Evolutionary conservation across 2,113 vertebrate genomes (phyloP), one percentile per base, ranked within the genome.

Genomic region (Strix uralensis): DNA sequence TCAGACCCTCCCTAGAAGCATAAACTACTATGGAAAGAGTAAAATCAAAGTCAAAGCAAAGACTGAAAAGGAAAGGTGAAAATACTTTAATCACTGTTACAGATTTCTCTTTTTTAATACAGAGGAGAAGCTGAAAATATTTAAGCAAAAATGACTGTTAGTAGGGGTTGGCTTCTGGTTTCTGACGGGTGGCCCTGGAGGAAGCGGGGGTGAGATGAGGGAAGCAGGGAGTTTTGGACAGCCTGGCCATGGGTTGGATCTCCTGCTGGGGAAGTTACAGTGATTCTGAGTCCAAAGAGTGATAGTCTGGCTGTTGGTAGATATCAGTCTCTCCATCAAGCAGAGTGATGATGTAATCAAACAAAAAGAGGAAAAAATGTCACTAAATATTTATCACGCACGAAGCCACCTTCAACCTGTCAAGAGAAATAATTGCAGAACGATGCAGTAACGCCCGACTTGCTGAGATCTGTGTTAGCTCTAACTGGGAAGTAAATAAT

Each of bases 341-440:
- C 46, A 83, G 70, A 79, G 67, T 6, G 27, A 84, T 70, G 58
- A 58, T 13, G 13, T 10, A 61, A 81, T 57, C 15, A 65, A 80
- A 84, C 32, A 22, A 71, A 74, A 81, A 90, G 55, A 21, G 32
- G 44, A 47, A 49, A 77, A 44, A 30, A 65, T 61, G 18, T n/a
- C 61, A 66, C n/a, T 42, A 58, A 91, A 82, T 63, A 47, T 42
- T 94, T 88, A 42, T 72, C 29, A 79, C 83, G 75, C 46, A 17
- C 2, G 46, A 79, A 86, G 21, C 70, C 75, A 46, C 75, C 49
- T 91, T 72, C 90, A 59, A 34, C 34, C 62, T 75, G 87, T 71
- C 90, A 93, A 61, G 75, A 74, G 70, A 52, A 94, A 79, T 85
- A 91, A 94, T 81, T 90, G 71, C 89, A 79, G n/a, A 94, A 88